phyloP scores from a whole-genome alignment of 2,113 vertebrate species.

The Astatotilapia flaviijosephi region DNA sequence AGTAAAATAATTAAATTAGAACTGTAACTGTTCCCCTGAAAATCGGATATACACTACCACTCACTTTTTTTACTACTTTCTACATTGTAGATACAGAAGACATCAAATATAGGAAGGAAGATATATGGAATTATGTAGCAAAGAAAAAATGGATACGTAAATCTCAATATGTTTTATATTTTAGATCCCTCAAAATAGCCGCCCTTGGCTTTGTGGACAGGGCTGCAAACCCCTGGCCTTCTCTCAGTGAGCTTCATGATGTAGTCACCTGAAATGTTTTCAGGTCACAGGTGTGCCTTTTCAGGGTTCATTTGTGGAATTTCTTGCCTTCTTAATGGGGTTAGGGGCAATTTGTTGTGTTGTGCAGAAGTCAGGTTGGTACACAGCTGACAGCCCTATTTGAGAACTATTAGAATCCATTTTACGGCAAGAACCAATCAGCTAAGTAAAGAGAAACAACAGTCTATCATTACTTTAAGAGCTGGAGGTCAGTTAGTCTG shows the following conservation, averaged over 20 bases:
- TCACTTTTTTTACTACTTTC: neutral
- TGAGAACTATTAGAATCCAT: neutral
- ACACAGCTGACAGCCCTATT: neutral
- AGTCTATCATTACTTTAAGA: neutral
- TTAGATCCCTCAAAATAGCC: neutral
- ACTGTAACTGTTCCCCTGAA: neutral
- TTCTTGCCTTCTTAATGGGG: neutral
- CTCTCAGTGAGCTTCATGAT: neutral
- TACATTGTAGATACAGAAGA: neutral
- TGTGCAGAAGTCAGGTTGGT: neutral
- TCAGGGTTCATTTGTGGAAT: neutral
- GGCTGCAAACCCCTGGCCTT: rapidly evolving
- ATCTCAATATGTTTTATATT: neutral
- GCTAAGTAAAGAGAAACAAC: neutral
- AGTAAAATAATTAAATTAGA: neutral
- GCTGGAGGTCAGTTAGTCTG: neutral
- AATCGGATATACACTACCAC: neutral
- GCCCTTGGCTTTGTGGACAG: neutral
- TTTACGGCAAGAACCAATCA: neutral
- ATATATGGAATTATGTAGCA: neutral
- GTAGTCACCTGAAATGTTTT: neutral
- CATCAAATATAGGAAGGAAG: neutral
- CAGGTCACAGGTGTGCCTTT: neutral
- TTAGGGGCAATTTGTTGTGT: neutral
- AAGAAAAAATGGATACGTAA: neutral